These are phyloP conservation scores for Catocala sponsa DNA, from an alignment of 2,888 invertebrate species.

Conservation along the genomic window DNA sequence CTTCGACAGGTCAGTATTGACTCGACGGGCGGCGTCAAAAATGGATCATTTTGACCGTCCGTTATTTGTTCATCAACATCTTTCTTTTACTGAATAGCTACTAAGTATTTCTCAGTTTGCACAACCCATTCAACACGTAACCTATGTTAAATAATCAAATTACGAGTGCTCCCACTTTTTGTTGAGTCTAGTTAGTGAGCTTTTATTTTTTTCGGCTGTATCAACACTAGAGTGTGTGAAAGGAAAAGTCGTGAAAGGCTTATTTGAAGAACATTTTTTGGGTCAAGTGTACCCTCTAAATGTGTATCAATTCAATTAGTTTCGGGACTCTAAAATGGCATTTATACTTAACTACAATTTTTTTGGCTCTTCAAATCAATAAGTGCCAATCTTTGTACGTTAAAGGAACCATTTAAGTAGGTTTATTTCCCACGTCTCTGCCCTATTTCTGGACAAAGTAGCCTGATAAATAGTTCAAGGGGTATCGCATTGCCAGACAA, in stretches of 20 bases:
- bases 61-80: slow-evolving; percentile 57
- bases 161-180: slow-evolving; percentile 61
- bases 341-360: slow-evolving; percentile 20
- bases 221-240: slow-evolving; percentile 69
- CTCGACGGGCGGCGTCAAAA: slow-evolving; percentile 32
- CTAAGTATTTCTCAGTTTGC: slow-evolving; percentile 68
- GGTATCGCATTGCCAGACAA: slow-evolving; percentile 75
- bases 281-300: slow-evolving; percentile 54
- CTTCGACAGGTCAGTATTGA: background rate
- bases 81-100: slow-evolving; percentile 60
- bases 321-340: slow-evolving; percentile 20
- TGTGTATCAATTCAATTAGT: slow-evolving; percentile 36
- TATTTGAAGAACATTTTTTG: slow-evolving; percentile 55
- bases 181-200: slow-evolving; percentile 58
- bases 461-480: slow-evolving; percentile 75
- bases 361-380: slow-evolving; percentile 21
- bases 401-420: slow-evolving; percentile 24
- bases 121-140: slow-evolving; percentile 63
- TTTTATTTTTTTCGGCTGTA: slow-evolving; percentile 64
- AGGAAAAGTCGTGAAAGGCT: slow-evolving; percentile 60
- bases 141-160: slow-evolving; percentile 63
- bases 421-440: slow-evolving; percentile 50
- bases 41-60: slow-evolving; percentile 53
- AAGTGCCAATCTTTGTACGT: slow-evolving; percentile 41
- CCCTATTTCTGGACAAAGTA: slow-evolving; percentile 57